These are phyloP conservation scores for Cataglyphis hispanica DNA, from an alignment of 1,140 invertebrate species.

Conservation along the genomic window DNA sequence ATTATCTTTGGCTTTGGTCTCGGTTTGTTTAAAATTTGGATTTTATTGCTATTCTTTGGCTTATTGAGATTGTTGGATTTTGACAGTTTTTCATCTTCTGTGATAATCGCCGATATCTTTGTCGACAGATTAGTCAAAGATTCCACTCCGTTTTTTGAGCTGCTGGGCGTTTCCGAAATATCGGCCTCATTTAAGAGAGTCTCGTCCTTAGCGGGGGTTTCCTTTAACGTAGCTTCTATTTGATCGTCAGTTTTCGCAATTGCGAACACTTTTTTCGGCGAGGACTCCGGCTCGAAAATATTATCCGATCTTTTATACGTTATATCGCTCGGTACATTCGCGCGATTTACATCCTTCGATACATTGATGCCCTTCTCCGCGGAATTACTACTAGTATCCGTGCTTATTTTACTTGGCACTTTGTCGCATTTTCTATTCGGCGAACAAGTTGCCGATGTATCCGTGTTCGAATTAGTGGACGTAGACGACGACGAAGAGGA, in stretches of 20 bases:
- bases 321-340: background rate
- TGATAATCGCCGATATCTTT: conserved; percentile 79
- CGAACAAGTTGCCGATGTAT: conserved; percentile 36
- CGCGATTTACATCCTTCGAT: background rate
- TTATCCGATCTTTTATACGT: background rate
- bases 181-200: conserved; percentile 74
- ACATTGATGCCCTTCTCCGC: conserved; percentile 12
- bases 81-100: conserved; percentile 50
- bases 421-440: conserved; percentile 41
- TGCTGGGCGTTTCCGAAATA: conserved; percentile 83
- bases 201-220: conserved; percentile 83
- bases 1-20: conserved; percentile 53
- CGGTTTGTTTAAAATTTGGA: background rate
- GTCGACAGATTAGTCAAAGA: conserved; percentile 79
- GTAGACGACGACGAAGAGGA: conserved; percentile 65
- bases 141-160: conserved; percentile 80
- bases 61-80: background rate
- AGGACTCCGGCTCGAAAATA: conserved; percentile 48
- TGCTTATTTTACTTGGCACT: conserved; percentile 60
- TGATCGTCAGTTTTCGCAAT: conserved; percentile 72
- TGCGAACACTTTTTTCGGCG: conserved; percentile 80
- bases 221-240: conserved; percentile 64
- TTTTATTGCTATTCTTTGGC: conserved; percentile 47
- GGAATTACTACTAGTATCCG: conserved; percentile 62
- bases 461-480: conserved; percentile 62